A percentile compares a stretch with the other conserved stretches of the same genome.
Evolutionary conservation across 2,113 vertebrate species (phyloP).

Genomic region (Puffinus mauretanicus): DNA sequence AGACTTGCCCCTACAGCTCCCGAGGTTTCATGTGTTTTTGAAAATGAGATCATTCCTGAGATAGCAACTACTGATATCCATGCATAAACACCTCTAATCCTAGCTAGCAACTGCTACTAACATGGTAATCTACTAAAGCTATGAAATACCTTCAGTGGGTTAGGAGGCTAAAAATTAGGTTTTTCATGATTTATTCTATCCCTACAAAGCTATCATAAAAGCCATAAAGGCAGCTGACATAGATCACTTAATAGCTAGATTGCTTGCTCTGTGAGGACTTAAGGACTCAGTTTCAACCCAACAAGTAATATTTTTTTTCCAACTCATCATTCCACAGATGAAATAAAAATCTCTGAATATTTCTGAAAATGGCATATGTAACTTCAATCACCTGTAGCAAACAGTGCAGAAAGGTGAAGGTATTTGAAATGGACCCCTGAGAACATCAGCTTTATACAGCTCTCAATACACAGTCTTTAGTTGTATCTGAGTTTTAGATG

Average conservation of each 20-base stretch:
- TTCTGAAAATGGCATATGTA: neutral
- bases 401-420: neutral
- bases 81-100: neutral
- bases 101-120: neutral
- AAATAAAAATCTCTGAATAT: neutral
- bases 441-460: neutral
- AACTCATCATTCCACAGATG: neutral
- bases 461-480: neutral
- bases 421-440: neutral
- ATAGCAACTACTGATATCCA: neutral
- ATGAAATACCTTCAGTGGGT: neutral
- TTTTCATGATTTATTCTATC: neutral
- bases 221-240: neutral
- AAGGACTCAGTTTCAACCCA: neutral
- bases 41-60: neutral
- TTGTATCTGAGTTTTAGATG: neutral
- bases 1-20: neutral
- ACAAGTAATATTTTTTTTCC: neutral
- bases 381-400: neutral
- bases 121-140: neutral
- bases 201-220: neutral
- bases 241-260: neutral
- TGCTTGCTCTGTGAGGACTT: neutral
- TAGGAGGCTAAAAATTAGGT: neutral
- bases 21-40: neutral